Evolutionary conservation across 2,797 vertebrate genomes (phyloP), one percentile per base, ranked within the genome.

Genomic region (Allobates femoralis): DNA sequence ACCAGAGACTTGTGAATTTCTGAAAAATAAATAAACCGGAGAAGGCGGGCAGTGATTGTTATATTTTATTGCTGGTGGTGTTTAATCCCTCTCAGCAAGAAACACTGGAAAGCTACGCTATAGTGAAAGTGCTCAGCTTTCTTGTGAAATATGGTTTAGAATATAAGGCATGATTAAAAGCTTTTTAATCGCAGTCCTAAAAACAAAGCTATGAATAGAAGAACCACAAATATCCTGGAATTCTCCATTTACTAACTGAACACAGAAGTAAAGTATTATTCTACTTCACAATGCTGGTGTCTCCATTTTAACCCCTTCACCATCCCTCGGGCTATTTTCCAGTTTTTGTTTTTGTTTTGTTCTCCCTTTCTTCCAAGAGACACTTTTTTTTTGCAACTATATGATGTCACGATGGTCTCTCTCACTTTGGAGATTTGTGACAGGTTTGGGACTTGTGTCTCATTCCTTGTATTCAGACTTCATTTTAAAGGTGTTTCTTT

Each of bases 151-250:
- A 77, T 83, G 71, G 78, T 84, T 84, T 46, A 71, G 56, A 79
- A 78, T 77, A 69, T 79, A 32, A 37, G 55, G 66, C 23, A 79
- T 83, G 86, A 83, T 82, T 79, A 82, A 79, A 83, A 79, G 75
- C 81, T 73, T 83, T 80, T 80, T 84, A 80, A 87, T 64, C 46
- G 76, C 56, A 75, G 81, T 67, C 50, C 75, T 79, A 67, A 79
- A 87, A 79, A 83, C 76, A 87, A 67, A 79, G 75, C 56, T 56
- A 79, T 79, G 74, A 87, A 78, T 79, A 78, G 73, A 11, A 69
- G 64, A 73, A 87, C 86, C 81, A 84, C 86, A 87, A 87, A 80
- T 80, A 84, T 83, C 81, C 67, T 32, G 82, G 56, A 84, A 80
- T 80, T 84, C 37, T 51, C 76, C 10, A 80, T 84, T 84, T 84